Base-by-base conservation (phyloP, 2,113 vertebrate genomes). In the Bubalus kerabau region DNA sequence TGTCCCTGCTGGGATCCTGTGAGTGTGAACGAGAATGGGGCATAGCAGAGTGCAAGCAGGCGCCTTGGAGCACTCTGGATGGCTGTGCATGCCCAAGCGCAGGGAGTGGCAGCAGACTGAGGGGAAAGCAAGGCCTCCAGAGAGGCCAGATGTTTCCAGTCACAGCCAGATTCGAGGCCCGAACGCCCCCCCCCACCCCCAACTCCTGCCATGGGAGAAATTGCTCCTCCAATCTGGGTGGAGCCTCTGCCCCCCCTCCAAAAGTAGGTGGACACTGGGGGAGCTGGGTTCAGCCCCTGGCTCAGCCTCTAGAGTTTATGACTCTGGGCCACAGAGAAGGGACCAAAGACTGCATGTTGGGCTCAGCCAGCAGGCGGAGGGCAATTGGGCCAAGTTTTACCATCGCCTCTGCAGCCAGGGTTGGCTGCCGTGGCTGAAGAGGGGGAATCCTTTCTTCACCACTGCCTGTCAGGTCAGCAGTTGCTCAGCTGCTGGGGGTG, bases 381-480 rank as follows among this genome's bases (percentile, higher is more conserved):
- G 80, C 3, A 54, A 32, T 60, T 6, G 7, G 87, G 46, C 28
- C 1, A 28, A 36, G 23, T 9, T 26, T 30, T 2, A 11, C 83
- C 46, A 10, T 11, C 6, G 3, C 48, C 57, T 81, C 40, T n/a
- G 48, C 32, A 12, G 86, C 92, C 1, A 48, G 54, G 87, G 46
- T 15, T 15, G 91, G 64, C 85, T 0, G 1, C 85, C 0, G 1
- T 6, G 16, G 76, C 2, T 43, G 78, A 12, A 2, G 62, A 32
- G 2, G 80, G 57, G 83, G 71, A 87, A 32, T 23, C 71, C 71
- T 92, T 62, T 46, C 30, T 14, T 23, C 5, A 43, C 87, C 83
- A 17, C 56, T 5, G 76, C 76, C 52, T 62, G 83, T 81, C 32
- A 17, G 94, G 36, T 95, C 95, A 97, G 90, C 94, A 88, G 76